Conservation (phyloP, 2,888 invertebrate genomes). For the Nymphalis polychloros region DNA sequence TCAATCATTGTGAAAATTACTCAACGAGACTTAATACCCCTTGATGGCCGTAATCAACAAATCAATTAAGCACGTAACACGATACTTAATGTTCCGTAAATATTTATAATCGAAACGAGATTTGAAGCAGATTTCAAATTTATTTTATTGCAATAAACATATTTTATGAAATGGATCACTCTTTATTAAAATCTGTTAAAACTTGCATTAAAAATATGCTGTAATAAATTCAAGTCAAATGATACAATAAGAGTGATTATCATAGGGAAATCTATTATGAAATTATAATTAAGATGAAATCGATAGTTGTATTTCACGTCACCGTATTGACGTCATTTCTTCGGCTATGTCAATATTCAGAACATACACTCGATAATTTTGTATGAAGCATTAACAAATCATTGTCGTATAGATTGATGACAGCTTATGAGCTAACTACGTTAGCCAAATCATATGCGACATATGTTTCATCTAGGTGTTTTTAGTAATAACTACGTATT, state of each 20-base stretch:
- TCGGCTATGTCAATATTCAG: slow-evolving; percentile 15
- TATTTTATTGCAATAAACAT: not conserved
- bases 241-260: no score
- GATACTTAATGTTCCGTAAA: slow-evolving; percentile 14
- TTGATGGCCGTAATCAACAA: slow-evolving; percentile 27
- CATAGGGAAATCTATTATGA: no score
- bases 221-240: no score
- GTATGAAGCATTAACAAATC: not conserved
- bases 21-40: slow-evolving; percentile 18
- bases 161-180: no score
- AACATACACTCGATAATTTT: not conserved
- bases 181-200: no score
- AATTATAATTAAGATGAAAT: not conserved
- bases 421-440: not conserved
- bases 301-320: slow-evolving; percentile 8
- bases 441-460: not conserved
- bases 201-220: no score
- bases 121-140: not conserved
- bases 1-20: slow-evolving; percentile 21
- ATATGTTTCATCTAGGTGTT: no score
- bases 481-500: no score
- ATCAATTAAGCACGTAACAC: slow-evolving; percentile 29
- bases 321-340: slow-evolving; percentile 19
- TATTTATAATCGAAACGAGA: slow-evolving; percentile 16
- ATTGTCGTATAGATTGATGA: slow-evolving; percentile 1